Percentiles rank a stretch among this genome's conserved stretches.
Evolutionary conservation across 2,797 vertebrate species (phyloP).

Genomic region (Intellagama lesueurii): DNA sequence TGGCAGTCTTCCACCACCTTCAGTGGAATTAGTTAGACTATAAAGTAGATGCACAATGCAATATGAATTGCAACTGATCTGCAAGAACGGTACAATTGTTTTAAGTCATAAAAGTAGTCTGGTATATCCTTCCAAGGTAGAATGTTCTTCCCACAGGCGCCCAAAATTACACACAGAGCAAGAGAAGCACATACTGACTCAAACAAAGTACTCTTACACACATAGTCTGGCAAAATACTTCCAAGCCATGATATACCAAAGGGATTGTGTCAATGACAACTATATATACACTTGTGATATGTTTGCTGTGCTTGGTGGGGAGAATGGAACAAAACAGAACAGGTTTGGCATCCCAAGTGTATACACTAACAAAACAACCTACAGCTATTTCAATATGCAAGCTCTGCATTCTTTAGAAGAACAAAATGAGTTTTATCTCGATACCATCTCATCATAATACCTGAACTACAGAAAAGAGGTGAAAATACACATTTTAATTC

Average conservation of each 20-base stretch:
- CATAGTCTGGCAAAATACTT: not conserved
- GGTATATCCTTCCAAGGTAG: not conserved
- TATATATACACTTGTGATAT: slow-evolving; percentile 20
- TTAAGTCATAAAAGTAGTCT: not conserved
- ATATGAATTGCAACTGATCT: not conserved
- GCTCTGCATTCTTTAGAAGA: slow-evolving; percentile 4
- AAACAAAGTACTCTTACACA: not conserved
- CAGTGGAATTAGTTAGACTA: not conserved
- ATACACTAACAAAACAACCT: not conserved
- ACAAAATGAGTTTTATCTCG: not conserved
- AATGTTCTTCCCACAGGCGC: rapidly evolving
- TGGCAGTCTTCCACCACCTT: not conserved
- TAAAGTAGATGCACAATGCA: not conserved
- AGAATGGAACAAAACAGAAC: slow-evolving; percentile 1
- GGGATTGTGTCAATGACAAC: not conserved
- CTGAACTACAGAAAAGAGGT: not conserved
- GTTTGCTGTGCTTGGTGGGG: not conserved
- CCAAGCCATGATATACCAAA: not conserved
- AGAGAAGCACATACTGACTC: not conserved
- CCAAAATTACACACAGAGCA: rapidly evolving
- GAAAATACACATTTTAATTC: slow-evolving; percentile 10
- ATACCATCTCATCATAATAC: not conserved
- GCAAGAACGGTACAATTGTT: not conserved
- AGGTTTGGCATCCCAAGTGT: not conserved
- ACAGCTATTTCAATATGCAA: slow-evolving; percentile 13